Evolutionary conservation across 64 coral and sea anemone species (phyloP).

Genomic region (Dendrophyllia cribrosa): DNA sequence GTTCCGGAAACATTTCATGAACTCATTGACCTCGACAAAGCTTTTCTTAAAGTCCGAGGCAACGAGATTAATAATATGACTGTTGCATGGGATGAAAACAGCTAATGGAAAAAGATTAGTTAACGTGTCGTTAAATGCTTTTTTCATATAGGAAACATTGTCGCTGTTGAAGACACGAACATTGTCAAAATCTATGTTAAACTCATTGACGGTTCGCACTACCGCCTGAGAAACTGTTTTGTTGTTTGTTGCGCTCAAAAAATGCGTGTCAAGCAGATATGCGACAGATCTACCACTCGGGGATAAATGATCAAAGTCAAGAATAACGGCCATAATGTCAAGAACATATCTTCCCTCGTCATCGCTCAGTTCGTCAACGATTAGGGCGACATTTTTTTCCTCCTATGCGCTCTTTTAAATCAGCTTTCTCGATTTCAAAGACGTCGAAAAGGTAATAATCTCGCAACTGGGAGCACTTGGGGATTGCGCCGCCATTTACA

Average conservation of each 20-base stretch:
- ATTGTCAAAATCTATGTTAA: constrained; percentile 48
- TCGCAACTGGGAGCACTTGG: constrained; percentile 48
- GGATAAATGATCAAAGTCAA: constrained; percentile 56
- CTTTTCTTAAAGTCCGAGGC: constrained; percentile 13
- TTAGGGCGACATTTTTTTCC: neutral
- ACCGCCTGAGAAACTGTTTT: constrained; percentile 41
- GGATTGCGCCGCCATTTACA: constrained; percentile 50
- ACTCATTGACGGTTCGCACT: constrained; percentile 50
- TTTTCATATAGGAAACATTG: constrained; percentile 25
- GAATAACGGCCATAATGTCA: constrained; percentile 39
- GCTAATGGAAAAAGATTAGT: neutral
- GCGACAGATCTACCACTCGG: constrained; percentile 51
- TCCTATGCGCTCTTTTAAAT: neutral
- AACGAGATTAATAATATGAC: neutral
- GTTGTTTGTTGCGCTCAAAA: constrained; percentile 52
- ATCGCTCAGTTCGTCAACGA: constrained; percentile 48
- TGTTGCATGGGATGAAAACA: neutral
- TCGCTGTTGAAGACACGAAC: neutral
- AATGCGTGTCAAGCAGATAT: constrained; percentile 37
- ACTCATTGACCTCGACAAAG: neutral
- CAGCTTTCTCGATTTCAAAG: neutral
- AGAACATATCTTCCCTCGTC: constrained; percentile 50
- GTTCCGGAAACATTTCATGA: neutral
- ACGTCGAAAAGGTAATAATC: constrained; percentile 36
- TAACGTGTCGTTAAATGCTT: constrained; percentile 4